These are phyloP conservation scores for Carettochelys insculpta DNA, from an alignment of 2,113 vertebrate species.

Conservation along the genomic window DNA sequence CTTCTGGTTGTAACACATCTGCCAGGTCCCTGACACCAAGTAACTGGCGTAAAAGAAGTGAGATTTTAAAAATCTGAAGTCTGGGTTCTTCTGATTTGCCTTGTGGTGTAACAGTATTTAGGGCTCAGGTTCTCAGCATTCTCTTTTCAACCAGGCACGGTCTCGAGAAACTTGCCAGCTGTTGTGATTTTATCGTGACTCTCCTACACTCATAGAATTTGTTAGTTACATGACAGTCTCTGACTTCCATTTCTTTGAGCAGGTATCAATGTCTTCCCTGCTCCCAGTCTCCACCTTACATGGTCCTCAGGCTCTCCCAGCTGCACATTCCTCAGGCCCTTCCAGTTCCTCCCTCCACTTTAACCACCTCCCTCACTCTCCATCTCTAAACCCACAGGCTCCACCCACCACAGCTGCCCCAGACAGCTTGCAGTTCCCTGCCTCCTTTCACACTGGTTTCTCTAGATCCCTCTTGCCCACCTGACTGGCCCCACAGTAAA, in stretches of 20 bases:
- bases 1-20: not conserved
- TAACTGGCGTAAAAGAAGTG: not conserved
- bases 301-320: not conserved
- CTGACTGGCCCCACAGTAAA: not conserved
- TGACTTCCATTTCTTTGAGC: too few species aligned
- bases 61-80: not conserved
- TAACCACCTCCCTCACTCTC: not conserved
- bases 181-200: too few species aligned
- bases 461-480: not conserved
- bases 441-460: not conserved
- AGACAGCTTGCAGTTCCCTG: not conserved
- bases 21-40: not conserved
- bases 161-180: not conserved
- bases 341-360: not conserved
- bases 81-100: not conserved
- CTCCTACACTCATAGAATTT: too few species aligned
- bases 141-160: not conserved
- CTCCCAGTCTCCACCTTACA: not conserved
- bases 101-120: not conserved
- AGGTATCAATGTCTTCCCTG: too few species aligned
- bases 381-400: not conserved
- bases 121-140: not conserved
- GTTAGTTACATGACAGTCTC: too few species aligned
- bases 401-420: fast-evolving
- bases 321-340: not conserved